Conservation (phyloP, 2,797 vertebrate species). For the Sebastes diploproa region DNA sequence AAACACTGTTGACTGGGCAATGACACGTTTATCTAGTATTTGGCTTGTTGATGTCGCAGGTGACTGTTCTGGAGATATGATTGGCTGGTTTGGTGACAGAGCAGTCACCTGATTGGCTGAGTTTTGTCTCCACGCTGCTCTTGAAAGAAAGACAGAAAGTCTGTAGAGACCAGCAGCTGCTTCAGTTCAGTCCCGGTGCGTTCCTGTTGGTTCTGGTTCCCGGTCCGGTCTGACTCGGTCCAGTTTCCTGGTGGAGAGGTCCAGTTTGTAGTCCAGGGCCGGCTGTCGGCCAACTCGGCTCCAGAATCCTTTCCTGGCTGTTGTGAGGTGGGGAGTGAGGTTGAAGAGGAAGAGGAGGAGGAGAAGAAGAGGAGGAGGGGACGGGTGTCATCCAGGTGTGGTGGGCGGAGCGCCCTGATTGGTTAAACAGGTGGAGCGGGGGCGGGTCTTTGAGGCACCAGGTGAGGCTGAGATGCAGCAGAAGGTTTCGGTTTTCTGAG, state of each 20-base stretch:
- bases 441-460: conserved; percentile 83
- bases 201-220: not conserved
- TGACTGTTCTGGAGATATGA: not conserved
- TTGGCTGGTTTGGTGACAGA: not conserved
- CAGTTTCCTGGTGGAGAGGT: not conserved
- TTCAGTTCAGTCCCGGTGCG: not conserved
- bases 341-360: conserved; percentile 1
- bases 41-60: not conserved
- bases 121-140: not conserved
- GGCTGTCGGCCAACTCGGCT: not conserved
- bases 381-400: not conserved
- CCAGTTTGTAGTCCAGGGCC: not conserved
- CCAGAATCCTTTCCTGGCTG: not conserved
- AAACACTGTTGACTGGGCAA: not conserved
- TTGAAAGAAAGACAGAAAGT: not conserved
- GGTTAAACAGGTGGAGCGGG: conserved; percentile 81
- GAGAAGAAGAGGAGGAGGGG: not conserved
- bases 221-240: not conserved
- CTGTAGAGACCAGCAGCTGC: not conserved
- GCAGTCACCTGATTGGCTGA: conserved; percentile 7
- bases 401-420: conserved; percentile 8
- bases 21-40: not conserved
- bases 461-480: conserved; percentile 66
- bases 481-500: conserved; percentile 76
- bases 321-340: not conserved